Percentiles rank a stretch among this genome's conserved stretches.
phyloP scores from a whole-genome alignment of 2,113 vertebrate species.

The Dermatemys mawii region DNA sequence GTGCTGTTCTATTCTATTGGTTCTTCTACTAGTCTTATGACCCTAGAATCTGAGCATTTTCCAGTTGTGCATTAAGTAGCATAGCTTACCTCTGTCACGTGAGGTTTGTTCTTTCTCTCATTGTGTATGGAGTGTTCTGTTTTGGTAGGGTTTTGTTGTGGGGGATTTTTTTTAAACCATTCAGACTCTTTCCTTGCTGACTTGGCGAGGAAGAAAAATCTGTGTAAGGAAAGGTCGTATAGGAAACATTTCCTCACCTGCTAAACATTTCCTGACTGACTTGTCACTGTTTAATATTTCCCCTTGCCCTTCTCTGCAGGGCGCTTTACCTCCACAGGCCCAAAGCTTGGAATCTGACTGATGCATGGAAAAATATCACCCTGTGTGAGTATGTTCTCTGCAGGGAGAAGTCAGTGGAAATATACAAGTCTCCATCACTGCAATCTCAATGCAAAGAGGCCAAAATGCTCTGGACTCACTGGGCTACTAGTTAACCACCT shows the following conservation, averaged over 20 bases:
- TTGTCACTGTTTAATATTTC: background rate
- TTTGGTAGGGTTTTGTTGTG: background rate
- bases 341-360: background rate
- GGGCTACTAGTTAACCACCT: background rate
- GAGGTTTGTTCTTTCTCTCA: background rate
- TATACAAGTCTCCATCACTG: background rate
- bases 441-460: background rate
- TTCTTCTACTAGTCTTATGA: background rate
- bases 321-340: background rate
- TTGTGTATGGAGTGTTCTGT: background rate
- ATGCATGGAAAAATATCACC: background rate
- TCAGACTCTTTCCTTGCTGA: background rate
- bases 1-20: background rate
- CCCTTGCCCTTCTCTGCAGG: background rate
- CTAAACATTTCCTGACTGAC: background rate
- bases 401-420: background rate
- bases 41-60: background rate
- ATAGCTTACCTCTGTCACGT: background rate
- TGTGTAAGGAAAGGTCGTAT: background rate
- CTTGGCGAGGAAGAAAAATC: background rate
- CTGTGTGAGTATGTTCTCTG: background rate
- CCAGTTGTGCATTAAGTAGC: background rate
- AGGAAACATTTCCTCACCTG: background rate
- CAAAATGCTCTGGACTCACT: background rate
- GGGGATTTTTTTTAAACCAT: background rate